phyloP scores from a whole-genome alignment of 2,888 invertebrate species.

The Nemurella pictetii region DNA sequence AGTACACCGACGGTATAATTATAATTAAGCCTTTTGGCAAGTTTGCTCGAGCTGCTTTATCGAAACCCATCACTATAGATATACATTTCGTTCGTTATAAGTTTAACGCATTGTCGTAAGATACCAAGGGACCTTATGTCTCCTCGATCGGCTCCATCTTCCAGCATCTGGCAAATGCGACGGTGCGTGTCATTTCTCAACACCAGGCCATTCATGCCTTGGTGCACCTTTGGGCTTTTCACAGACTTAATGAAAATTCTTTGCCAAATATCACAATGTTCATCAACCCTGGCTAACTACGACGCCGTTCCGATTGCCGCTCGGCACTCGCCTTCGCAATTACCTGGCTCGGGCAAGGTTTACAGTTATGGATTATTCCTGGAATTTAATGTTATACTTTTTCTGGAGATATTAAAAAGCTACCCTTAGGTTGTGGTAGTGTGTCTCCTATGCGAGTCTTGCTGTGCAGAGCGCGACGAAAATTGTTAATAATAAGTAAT shows the following conservation, averaged over 20 bases:
- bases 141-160: not conserved
- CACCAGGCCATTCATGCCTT: not conserved
- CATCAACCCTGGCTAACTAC: not conserved
- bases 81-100: not conserved
- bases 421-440: not conserved
- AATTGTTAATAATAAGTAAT: not conserved
- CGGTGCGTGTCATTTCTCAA: not conserved
- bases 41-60: not conserved
- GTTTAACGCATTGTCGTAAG: not conserved
- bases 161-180: not conserved
- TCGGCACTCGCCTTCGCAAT: not conserved
- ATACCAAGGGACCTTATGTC: not conserved
- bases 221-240: not conserved
- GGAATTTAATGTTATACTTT: not conserved
- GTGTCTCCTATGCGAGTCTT: not conserved
- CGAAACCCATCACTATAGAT: not conserved
- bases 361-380: not conserved
- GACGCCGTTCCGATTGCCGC: not conserved
- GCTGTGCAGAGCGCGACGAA: not conserved
- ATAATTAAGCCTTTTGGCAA: not conserved
- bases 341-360: not conserved
- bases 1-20: not conserved
- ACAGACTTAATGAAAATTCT: constrained; percentile 20
- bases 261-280: not conserved
- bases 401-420: not conserved